Evolutionary conservation across 2,888 invertebrate genomes (phyloP).

Genomic region (Drosophila quinaria): DNA sequence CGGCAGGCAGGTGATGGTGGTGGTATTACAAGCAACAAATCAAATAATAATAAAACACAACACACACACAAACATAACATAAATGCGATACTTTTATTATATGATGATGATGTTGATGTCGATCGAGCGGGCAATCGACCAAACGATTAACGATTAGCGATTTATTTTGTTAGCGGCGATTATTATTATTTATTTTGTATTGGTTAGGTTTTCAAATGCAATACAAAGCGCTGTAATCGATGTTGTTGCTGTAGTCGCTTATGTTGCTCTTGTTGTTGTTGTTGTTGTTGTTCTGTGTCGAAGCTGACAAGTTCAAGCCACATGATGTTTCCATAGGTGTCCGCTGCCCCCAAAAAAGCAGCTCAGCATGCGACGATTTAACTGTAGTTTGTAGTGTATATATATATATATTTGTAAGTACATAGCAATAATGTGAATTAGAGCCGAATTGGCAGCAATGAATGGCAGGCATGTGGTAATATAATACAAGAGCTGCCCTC

Average conservation of each 20-base stretch:
- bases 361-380: slow-evolving; percentile 55
- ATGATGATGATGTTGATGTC: slow-evolving; percentile 23
- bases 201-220: slow-evolving; percentile 66
- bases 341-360: slow-evolving; percentile 58
- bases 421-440: slow-evolving; percentile 51
- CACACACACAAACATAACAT: slow-evolving; percentile 54
- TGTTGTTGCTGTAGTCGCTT: slow-evolving; percentile 32
- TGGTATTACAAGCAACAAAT: slow-evolving; percentile 54
- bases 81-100: slow-evolving; percentile 52
- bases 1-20: slow-evolving; percentile 50
- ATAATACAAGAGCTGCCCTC: slow-evolving; percentile 44
- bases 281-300: slow-evolving; percentile 30
- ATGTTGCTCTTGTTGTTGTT: slow-evolving; percentile 13
- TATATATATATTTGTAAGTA: slow-evolving; percentile 29
- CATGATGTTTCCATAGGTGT: slow-evolving; percentile 66
- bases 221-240: slow-evolving; percentile 41
- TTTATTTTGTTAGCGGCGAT: slow-evolving; percentile 57
- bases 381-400: slow-evolving; percentile 46
- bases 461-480: slow-evolving; percentile 36
- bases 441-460: slow-evolving; percentile 34
- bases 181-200: slow-evolving; percentile 22
- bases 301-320: slow-evolving; percentile 51
- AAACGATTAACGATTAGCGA: slow-evolving; percentile 35
- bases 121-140: slow-evolving; percentile 25
- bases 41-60: slow-evolving; percentile 37